A percentile compares a stretch with the other conserved stretches of the same genome.
Conservation (phyloP, 2,888 invertebrate species). For the Steinernema carpocapsae region DNA sequence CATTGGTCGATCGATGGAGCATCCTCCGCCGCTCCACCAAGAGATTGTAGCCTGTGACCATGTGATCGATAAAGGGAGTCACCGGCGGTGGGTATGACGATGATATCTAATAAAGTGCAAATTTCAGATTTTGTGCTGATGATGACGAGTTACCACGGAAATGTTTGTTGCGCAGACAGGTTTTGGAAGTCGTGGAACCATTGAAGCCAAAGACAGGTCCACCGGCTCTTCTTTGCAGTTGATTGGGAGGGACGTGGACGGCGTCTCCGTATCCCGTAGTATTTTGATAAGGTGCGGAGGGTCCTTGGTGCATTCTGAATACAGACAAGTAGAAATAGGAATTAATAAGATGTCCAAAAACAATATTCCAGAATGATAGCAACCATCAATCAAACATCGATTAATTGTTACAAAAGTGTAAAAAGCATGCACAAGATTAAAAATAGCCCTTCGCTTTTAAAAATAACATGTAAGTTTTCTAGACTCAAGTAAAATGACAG, state of each 20-base stretch:
- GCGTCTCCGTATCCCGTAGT: neutral
- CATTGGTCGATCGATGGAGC: neutral
- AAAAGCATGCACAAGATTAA: no score
- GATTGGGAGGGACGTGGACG: neutral
- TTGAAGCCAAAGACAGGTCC: neutral
- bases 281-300: slow-evolving; percentile 12
- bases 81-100: neutral
- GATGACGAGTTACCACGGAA: neutral
- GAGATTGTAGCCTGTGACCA: neutral
- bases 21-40: neutral
- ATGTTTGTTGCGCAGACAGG: neutral
- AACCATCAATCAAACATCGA: no score
- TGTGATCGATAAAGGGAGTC: slow-evolving; percentile 4
- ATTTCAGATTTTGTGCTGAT: neutral
- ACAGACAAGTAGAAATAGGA: neutral
- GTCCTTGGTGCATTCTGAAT: slow-evolving; percentile 23
- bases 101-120: neutral
- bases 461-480: no score
- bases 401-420: no score
- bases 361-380: no score
- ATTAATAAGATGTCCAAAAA: no score
- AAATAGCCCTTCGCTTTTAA: no score
- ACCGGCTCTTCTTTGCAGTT: neutral
- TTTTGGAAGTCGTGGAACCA: slow-evolving; percentile 20
- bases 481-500: no score